Conservation (phyloP, 2,113 vertebrate genomes). For the Hemicordylus capensis region DNA sequence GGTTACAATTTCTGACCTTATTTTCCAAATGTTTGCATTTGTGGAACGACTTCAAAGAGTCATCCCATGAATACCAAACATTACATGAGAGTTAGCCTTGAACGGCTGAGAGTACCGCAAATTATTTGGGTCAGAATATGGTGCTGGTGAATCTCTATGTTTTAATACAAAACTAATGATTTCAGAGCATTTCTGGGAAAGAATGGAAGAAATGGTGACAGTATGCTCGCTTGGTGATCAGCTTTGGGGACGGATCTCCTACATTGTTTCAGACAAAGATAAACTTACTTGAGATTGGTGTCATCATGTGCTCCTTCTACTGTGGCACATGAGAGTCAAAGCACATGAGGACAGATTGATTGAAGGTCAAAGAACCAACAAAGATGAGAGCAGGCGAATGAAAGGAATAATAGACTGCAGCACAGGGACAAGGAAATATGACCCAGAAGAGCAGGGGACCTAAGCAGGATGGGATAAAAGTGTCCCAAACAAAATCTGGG, state of each 20-base stretch:
- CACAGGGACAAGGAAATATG: neutral
- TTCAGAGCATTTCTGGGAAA: neutral
- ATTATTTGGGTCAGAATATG: neutral
- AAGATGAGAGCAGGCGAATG: neutral
- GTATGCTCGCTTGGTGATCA: neutral
- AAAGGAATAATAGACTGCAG: neutral
- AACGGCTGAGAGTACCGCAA: neutral
- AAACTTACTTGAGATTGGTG: neutral
- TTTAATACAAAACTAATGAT: neutral
- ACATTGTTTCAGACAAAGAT: neutral
- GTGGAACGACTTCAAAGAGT: neutral
- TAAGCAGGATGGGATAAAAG: neutral
- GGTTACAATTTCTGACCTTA: neutral
- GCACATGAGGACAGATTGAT: neutral
- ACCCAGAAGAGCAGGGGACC: neutral
- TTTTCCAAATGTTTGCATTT: neutral
- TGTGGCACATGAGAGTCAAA: neutral
- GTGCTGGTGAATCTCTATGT: neutral
- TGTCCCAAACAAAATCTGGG: neutral
- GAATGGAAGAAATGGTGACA: neutral
- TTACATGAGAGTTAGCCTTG: neutral
- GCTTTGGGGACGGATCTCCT: neutral
- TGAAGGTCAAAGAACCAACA: neutral
- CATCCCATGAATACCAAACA: neutral
- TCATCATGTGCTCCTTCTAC: no score